phyloP scores from a whole-genome alignment of 2,888 invertebrate species.

The Melinaea menophilus region DNA sequence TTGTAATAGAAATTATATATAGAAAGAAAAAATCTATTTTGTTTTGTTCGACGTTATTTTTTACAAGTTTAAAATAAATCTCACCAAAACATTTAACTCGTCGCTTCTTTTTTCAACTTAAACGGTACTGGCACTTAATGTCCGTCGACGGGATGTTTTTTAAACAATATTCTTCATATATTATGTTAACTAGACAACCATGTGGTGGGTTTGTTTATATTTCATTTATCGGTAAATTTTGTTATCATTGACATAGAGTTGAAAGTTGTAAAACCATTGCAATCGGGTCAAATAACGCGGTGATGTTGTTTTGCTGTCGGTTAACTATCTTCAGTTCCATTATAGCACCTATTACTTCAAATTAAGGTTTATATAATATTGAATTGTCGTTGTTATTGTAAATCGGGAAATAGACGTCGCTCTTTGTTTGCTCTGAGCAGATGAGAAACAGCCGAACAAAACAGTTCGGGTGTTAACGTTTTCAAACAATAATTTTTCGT shows the following conservation, averaged over 20 bases:
- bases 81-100: conserved; percentile 19
- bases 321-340: conserved; percentile 33
- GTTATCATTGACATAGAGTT: conserved; percentile 40
- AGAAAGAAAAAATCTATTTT: conserved; percentile 11
- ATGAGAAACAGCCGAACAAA: conserved; percentile 62
- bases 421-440: conserved; percentile 58
- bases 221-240: conserved; percentile 30
- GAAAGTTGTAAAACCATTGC: conserved; percentile 40
- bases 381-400: conserved; percentile 34
- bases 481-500: conserved; percentile 42
- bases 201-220: conserved; percentile 46
- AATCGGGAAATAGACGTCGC: conserved; percentile 41
- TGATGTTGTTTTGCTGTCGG: conserved; percentile 38
- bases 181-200: conserved; percentile 65
- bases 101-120: conserved; percentile 23
- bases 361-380: conserved; percentile 33
- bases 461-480: conserved; percentile 50
- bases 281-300: conserved; percentile 33
- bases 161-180: conserved; percentile 64
- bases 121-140: conserved; percentile 48
- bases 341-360: conserved; percentile 34
- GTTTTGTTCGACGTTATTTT: neutral
- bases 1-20: conserved; percentile 27
- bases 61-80: conserved; percentile 24
- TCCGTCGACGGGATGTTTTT: conserved; percentile 59